Percentiles rank a stretch among this genome's conserved stretches.
Evolutionary conservation across 2,797 vertebrate species (phyloP).

Genomic region (Mycteria americana): DNA sequence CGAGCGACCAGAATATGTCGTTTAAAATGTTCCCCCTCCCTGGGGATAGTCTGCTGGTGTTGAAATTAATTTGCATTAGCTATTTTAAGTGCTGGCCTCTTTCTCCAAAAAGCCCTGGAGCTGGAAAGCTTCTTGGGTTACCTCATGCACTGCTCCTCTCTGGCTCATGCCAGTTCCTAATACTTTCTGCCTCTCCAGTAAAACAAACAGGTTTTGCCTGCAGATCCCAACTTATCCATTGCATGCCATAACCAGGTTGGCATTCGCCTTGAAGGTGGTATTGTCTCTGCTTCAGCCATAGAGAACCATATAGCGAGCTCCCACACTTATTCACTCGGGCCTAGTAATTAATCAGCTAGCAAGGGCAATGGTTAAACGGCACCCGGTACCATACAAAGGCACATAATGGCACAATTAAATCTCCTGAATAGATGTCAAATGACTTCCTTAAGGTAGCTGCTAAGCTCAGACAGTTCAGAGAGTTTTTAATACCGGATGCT

Average conservation of each 20-base stretch:
- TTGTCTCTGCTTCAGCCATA: neutral
- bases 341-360: neutral
- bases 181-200: slow-evolving; percentile 2
- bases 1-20: accelerated
- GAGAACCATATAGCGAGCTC: neutral
- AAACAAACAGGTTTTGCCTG: slow-evolving; percentile 32
- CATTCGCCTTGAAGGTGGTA: accelerated
- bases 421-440: slow-evolving; percentile 15
- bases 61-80: slow-evolving; percentile 9
- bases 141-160: neutral
- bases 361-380: slow-evolving; percentile 25
- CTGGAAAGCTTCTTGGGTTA: slow-evolving; percentile 28
- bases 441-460: slow-evolving; percentile 21
- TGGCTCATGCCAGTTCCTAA: neutral
- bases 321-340: neutral
- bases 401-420: slow-evolving; percentile 40
- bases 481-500: slow-evolving; percentile 7
- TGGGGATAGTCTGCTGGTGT: neutral
- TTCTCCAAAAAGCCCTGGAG: slow-evolving; percentile 28
- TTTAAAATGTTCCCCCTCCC: neutral
- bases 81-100: slow-evolving; percentile 20
- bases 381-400: neutral
- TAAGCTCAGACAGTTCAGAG: neutral
- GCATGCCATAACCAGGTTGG: neutral
- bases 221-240: neutral